These are phyloP conservation scores for Muschampia plurimacula DNA, from an alignment of 2,888 invertebrate genomes.

Conservation along the genomic window DNA sequence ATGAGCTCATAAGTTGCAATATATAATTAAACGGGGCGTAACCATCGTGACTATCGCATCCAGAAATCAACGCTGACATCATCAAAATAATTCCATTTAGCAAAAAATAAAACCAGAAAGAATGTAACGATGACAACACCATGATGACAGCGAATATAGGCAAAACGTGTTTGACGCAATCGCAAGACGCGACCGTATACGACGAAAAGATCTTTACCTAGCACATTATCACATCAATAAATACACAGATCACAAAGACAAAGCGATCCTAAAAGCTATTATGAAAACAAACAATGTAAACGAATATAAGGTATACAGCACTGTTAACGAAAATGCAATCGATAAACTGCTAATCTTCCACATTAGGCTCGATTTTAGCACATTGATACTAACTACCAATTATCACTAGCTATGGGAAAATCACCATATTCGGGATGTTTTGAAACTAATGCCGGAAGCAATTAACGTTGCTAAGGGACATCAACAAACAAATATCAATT, in stretches of 20 bases:
- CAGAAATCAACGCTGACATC: constrained; percentile 76
- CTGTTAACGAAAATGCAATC: constrained; percentile 67
- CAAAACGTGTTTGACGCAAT: constrained; percentile 66
- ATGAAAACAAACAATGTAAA: constrained; percentile 72
- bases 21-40: constrained; percentile 63
- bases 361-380: constrained; percentile 74
- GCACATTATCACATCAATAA: constrained; percentile 70
- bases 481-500: too few species aligned
- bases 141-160: constrained; percentile 56
- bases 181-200: constrained; percentile 56
- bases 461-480: constrained; percentile 3
- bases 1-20: constrained; percentile 71
- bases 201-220: constrained; percentile 59
- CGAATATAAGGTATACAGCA: constrained; percentile 72
- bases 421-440: constrained; percentile 39
- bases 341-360: constrained; percentile 70
- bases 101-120: constrained; percentile 67
- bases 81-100: constrained; percentile 67
- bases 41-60: constrained; percentile 75
- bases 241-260: constrained; percentile 75
- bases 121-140: constrained; percentile 73
- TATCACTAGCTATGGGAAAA: constrained; percentile 61
- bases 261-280: constrained; percentile 71
- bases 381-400: constrained; percentile 77
- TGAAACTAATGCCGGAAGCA: constrained; percentile 42